Percentiles rank a stretch among this genome's conserved stretches.
Evolutionary conservation across 2,797 vertebrate genomes (phyloP).

Genomic region (Acridotheres tristis): DNA sequence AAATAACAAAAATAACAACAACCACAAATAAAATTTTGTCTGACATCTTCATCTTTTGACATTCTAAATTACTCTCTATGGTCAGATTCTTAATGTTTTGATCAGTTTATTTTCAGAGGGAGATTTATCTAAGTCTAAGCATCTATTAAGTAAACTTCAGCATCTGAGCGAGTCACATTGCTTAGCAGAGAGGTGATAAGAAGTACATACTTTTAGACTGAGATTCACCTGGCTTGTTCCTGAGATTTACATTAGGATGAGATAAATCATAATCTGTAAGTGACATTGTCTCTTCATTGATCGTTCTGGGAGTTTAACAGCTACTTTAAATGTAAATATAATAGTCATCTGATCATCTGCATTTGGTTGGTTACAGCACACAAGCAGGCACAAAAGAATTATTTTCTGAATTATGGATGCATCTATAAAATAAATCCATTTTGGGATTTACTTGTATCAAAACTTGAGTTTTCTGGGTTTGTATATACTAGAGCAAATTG

Average conservation of each 20-base stretch:
- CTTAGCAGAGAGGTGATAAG: not conserved
- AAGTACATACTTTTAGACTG: not conserved
- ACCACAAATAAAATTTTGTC: not conserved
- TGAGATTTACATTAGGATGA: not conserved
- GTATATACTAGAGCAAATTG: not conserved
- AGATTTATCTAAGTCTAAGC: not conserved
- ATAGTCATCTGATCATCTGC: not conserved
- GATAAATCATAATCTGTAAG: not conserved
- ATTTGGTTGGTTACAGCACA: not conserved
- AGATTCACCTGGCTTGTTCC: not conserved
- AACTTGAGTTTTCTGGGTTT: not conserved
- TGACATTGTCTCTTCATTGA: not conserved
- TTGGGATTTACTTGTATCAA: not conserved
- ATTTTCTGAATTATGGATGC: not conserved
- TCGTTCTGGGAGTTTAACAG: not conserved
- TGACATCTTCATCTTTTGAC: not conserved
- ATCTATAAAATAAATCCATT: not conserved
- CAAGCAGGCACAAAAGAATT: not conserved
- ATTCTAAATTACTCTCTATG: not conserved
- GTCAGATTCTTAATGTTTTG: not conserved
- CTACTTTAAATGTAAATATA: not conserved
- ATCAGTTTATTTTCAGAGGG: not conserved
- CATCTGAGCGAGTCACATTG: not conserved
- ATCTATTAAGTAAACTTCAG: not conserved
- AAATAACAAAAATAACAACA: not conserved